Conservation (phyloP, 1,140 invertebrate species). For the Steinernema khuongi region DNA sequence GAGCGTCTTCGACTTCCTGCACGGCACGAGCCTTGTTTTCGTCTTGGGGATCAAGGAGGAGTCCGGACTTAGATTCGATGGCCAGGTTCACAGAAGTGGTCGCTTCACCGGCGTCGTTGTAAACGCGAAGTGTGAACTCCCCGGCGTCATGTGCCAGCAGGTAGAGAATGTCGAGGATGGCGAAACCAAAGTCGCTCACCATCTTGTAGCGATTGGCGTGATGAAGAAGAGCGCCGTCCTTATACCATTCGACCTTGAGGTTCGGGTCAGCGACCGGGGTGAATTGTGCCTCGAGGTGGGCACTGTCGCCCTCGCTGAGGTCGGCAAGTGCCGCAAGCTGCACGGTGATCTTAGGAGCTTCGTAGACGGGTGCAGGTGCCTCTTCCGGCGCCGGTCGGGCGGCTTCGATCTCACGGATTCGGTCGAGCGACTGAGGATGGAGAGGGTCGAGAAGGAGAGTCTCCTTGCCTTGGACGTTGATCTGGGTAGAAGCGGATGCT, state of each 20-base stretch:
- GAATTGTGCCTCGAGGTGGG: conserved; percentile 86
- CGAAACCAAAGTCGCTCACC: conserved; percentile 63
- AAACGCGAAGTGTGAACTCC: conserved; percentile 37
- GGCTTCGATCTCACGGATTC: conserved; percentile 82
- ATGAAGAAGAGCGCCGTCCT: conserved; percentile 46
- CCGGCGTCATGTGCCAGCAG: conserved; percentile 61
- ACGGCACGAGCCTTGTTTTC: conserved; percentile 53
- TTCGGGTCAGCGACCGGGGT: conserved; percentile 87
- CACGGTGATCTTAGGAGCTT: conserved; percentile 82
- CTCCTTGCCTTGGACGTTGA: conserved; percentile 67
- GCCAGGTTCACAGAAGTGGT: conserved; percentile 40
- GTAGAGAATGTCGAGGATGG: conserved; percentile 62
- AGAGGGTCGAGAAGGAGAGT: conserved; percentile 87
- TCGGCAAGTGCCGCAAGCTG: conserved; percentile 79
- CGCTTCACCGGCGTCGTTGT: conserved; percentile 50
- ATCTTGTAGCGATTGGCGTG: conserved; percentile 60
- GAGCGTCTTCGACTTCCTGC: conserved; percentile 46
- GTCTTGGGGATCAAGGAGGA: conserved; percentile 48
- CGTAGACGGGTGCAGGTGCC: conserved; percentile 30
- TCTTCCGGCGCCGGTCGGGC: conserved; percentile 45
- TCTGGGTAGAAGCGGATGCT: conserved; percentile 40
- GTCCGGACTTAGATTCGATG: conserved; percentile 41
- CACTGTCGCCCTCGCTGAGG: conserved; percentile 72
- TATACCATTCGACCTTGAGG: conserved; percentile 69
- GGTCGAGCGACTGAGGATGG: conserved; percentile 87